Evolutionary conservation across 92 coral and sea anemone genomes (phyloP).

Genomic region (Virgularia gustaviana): DNA sequence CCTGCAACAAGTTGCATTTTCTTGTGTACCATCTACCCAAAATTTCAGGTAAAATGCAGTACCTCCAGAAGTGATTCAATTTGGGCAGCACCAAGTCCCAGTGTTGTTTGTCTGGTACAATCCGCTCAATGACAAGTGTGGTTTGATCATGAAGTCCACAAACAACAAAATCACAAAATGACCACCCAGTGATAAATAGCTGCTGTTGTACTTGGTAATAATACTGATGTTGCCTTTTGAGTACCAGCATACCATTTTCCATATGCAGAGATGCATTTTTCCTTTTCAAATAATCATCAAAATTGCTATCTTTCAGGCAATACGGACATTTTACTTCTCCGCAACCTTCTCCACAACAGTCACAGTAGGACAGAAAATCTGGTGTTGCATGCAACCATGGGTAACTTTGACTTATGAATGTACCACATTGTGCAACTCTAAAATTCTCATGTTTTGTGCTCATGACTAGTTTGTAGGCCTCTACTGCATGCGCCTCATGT

Average conservation of each 20-base stretch:
- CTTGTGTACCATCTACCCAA: slow-evolving; percentile 57
- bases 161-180: slow-evolving; percentile 48
- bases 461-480: slow-evolving; percentile 41
- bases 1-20: slow-evolving; percentile 12
- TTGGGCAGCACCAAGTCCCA: slow-evolving; percentile 55
- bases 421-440: slow-evolving; percentile 41
- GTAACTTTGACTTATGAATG: slow-evolving; percentile 50
- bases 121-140: slow-evolving; percentile 43
- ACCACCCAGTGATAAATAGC: slow-evolving; percentile 34
- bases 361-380: slow-evolving; percentile 56
- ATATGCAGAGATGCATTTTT: slow-evolving; percentile 40
- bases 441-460: slow-evolving; percentile 39
- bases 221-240: slow-evolving; percentile 48
- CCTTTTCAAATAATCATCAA: slow-evolving; percentile 27
- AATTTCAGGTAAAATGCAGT: slow-evolving; percentile 45
- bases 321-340: slow-evolving; percentile 67
- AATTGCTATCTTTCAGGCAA: slow-evolving; percentile 39
- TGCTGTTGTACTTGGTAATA: slow-evolving; percentile 45
- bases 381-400: slow-evolving; percentile 66
- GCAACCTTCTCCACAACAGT: slow-evolving; percentile 67
- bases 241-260: slow-evolving; percentile 25
- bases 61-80: slow-evolving; percentile 54
- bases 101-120: slow-evolving; percentile 44
- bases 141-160: slow-evolving; percentile 37
- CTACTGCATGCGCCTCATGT: slow-evolving; percentile 43